Evolutionary conservation across 2,888 invertebrate species (phyloP), one percentile per base, ranked within the genome.

Genomic region (Cantharis rufa): DNA sequence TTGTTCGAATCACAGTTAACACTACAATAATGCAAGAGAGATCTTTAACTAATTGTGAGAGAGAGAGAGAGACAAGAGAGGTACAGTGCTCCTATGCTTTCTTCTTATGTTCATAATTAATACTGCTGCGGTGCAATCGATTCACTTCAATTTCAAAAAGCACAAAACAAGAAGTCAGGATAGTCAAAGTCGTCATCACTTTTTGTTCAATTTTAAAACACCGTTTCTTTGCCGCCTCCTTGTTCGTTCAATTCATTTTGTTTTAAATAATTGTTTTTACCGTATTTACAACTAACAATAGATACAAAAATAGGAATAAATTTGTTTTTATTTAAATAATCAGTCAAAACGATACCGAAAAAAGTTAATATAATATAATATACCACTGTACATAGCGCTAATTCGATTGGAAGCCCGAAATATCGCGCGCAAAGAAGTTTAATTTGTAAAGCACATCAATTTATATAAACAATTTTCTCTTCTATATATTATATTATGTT

Each of bases 1-100:
- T 80, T 79, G 80, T 83, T 83, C 82, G 81, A 82, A 84, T 83
- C 84, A 84, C 83, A 84, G 83, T 82, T 81, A 80, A 82, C 82
- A 81, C 82, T 83, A 83, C 81, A 83, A 83, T 80, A 82, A 83
- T 82, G 80, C 81, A 76, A 76, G 80, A 76, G 80, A 81, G 81
- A 80, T 81, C 82, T 78, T 80, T 74, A 74, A 79, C 78, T 82
- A 76, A 75, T 78, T 72, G 82, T 81, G 80, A 81, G 82, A 81
- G 80, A 81, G 77, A 81, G 82, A 82, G 75, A 76, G 78, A 70
- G 81, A 24, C 24, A 24, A 81, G 80, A 81, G 77, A 28, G 27
- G 10, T 1, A 81, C 82, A 82, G 81, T 79, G 80, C 79, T 78
- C 80, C 72, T 79, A 79, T 75, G 79, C 74, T 80, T 81, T 79